Evolutionary conservation across 2,797 vertebrate species (phyloP).

Genomic region (Pempheris klunzingeri): DNA sequence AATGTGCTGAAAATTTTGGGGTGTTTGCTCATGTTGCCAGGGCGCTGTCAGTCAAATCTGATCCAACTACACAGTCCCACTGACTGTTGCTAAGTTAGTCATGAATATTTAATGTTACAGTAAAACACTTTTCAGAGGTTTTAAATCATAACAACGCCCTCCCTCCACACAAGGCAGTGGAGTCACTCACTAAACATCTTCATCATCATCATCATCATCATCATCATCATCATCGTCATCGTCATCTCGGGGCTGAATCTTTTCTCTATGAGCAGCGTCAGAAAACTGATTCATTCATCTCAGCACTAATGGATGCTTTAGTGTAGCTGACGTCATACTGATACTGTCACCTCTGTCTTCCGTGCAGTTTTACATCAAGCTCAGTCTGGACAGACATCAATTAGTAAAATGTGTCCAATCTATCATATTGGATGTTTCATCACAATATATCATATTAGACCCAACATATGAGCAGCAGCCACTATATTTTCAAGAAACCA

Average conservation of each 20-base stretch:
- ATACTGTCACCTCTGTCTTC: background rate
- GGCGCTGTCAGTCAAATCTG: background rate
- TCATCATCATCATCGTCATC: background rate
- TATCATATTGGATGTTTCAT: too few species aligned
- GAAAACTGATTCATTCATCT: background rate
- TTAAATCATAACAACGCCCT: background rate
- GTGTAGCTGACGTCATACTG: background rate
- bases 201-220: too few species aligned
- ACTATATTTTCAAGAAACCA: background rate
- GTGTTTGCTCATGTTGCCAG: background rate
- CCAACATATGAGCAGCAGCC: background rate
- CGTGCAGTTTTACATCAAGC: background rate
- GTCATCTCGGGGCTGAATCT: background rate
- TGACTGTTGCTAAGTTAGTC: background rate
- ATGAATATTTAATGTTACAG: background rate
- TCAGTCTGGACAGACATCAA: background rate
- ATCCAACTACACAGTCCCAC: background rate
- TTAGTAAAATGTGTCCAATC: background rate
- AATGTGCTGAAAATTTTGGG: constrained; percentile 1
- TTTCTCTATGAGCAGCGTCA: background rate
- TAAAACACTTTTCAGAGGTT: background rate
- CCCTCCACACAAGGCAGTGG: background rate
- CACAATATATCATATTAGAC: too few species aligned
- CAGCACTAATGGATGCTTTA: background rate
- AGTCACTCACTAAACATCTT: background rate